Evolutionary conservation across 1,140 invertebrate genomes (phyloP), one percentile per base, ranked within the genome.

Genomic region (Scaptomyza montana): DNA sequence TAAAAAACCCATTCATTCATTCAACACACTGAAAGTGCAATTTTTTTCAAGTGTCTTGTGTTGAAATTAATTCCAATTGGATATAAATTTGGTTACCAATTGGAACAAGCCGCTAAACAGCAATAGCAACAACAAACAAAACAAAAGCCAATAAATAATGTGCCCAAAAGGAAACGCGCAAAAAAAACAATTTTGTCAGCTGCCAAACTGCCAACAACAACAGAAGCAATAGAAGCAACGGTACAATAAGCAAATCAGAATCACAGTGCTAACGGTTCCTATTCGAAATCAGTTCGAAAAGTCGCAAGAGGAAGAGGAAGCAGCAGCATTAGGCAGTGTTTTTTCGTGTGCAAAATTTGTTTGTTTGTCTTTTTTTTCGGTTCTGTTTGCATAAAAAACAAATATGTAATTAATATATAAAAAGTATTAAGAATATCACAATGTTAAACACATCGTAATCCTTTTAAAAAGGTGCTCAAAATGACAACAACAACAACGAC

Each of bases 1-100:
- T 16, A 16, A 16, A 16, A 16, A 16, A 16, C 16, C 41, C 33
- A 47, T 30, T 30, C 21, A 30, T 30, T 30, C 28, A 9, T 9
- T 9, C 33, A 9, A 36, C 55, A 33, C 43, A 12, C 36, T 13
- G 33, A 72, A 54, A 69, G 64, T 60, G 65, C 60, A 77, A 61
- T 69, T 77, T 77, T 77, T 74, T 74, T 69, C 66, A 63, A 70
- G 71, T 74, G 63, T 55, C 36, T 73, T 61, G 70, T 67, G 57
- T 50, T 62, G 8, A 25, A 62, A 47, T 41, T 1, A 33, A 54
- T 28, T 60, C 55, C 57, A 61, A 61, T 60, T 68, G 65, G 55
- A 68, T 25, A 0, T 13, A 25, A 2, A 19, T 28, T 61, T 28
- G 10, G 16, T 49, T 62, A 41, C 64, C 65, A 68, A 68, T 68